Evolutionary conservation across 1,140 invertebrate genomes (phyloP).

Genomic region (Philotrypesis tridentata): DNA sequence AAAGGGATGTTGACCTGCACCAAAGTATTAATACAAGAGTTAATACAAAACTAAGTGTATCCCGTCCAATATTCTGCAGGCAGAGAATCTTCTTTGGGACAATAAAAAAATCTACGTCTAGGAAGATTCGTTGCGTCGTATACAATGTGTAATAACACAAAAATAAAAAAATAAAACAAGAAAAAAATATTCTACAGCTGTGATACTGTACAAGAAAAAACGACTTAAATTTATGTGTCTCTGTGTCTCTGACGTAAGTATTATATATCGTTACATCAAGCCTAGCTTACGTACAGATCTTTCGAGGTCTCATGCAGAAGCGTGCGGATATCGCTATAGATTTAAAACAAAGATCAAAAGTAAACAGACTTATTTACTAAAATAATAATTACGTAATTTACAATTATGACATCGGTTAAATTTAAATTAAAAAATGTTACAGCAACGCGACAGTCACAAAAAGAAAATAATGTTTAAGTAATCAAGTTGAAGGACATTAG

Average conservation of each 20-base stretch:
- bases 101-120: not conserved
- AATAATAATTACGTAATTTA: conserved; percentile 20
- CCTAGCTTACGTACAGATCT: conserved; percentile 46
- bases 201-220: not conserved
- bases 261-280: conserved; percentile 3
- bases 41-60: not conserved
- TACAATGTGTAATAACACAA: not conserved
- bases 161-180: too few relatives aligned
- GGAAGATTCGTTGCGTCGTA: not conserved
- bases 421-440: conserved; percentile 2
- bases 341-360: conserved; percentile 41
- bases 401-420: conserved; percentile 46
- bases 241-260: not conserved
- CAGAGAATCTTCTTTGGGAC: not conserved
- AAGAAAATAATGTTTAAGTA: not conserved
- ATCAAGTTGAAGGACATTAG: not conserved
- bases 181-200: not conserved
- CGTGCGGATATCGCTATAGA: conserved; percentile 54
- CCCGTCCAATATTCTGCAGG: not conserved
- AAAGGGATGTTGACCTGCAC: not conserved
- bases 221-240: not conserved
- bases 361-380: conserved; percentile 45
- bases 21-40: not conserved
- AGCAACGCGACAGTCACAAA: not conserved
- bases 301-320: conserved; percentile 58